Percentiles rank a stretch among this genome's conserved stretches.
Conservation (phyloP, 1,140 invertebrate species). For the Drosophila grimshawi region DNA sequence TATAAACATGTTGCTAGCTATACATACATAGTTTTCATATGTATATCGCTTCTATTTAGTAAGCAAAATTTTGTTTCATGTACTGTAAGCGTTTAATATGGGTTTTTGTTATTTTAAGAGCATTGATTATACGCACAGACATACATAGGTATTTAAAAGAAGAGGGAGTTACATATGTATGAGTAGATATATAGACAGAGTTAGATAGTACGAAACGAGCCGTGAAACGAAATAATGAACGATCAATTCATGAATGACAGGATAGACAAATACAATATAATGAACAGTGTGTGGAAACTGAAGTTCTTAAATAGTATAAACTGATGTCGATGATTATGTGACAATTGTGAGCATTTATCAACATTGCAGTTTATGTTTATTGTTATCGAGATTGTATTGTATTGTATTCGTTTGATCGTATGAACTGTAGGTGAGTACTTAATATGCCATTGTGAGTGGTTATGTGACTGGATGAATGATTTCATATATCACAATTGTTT, state of each 20-base stretch:
- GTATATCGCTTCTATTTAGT: constrained; percentile 42
- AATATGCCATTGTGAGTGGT: constrained; percentile 3
- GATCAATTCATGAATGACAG: constrained; percentile 1
- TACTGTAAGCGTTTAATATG: constrained; percentile 70
- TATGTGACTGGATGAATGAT: constrained; percentile 17
- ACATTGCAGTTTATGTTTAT: constrained; percentile 19
- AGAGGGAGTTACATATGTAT: constrained; percentile 22
- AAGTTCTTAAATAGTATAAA: not conserved
- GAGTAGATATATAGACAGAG: constrained; percentile 46
- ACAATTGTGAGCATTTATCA: constrained; percentile 18
- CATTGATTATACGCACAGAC: constrained; percentile 30
- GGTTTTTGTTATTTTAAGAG: constrained; percentile 22
- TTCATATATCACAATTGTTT: constrained; percentile 38
- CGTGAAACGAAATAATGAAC: constrained; percentile 27
- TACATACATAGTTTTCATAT: constrained; percentile 66
- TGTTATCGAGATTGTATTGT: constrained; percentile 1
- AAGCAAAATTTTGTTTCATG: constrained; percentile 60
- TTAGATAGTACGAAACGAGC: constrained; percentile 13
- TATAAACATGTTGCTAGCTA: constrained; percentile 82
- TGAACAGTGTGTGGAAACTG: constrained; percentile 7
- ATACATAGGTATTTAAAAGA: constrained; percentile 23
- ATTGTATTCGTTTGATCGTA: constrained; percentile 11
- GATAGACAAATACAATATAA: constrained; percentile 9
- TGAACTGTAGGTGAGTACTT: not conserved
- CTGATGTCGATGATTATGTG: not conserved